Evolutionary conservation across 1,140 invertebrate genomes (phyloP), one percentile per base, ranked within the genome.

Genomic region (Macrobrachium nipponense): DNA sequence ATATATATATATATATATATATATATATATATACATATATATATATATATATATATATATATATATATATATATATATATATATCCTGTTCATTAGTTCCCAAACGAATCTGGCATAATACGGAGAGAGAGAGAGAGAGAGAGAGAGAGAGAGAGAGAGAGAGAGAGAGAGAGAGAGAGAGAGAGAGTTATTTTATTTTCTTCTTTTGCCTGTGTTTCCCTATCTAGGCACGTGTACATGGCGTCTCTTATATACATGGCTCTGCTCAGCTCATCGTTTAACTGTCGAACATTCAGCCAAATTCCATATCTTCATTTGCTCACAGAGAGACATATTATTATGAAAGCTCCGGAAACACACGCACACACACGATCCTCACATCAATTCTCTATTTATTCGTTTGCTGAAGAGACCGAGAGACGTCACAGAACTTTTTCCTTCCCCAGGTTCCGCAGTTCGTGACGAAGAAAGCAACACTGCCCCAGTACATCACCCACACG

Each of bases 401-500:
- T 2, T 76, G 0, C 23, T 36, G 5, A 44, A 11, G 14, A 23
- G 11, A 80, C 20, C 23, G 18, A 14, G 7, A 17, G 27, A n/a
- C 20, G 11, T 36, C 58, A 7, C 60, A 5, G 6, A 17, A 1
- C 20, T 79, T 43, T 2, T 43, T 5, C 12, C 58, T 44, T 0
- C 11, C 20, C 0, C 75, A 89, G 88, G 88, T 89, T 11, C 88
- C 88, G 7, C 88, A 89, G 68, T 89, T 89, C 86, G 88, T 89
- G 80, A 89, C 88, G 15, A 82, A 87, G 78, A 89, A 89, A 75
- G 88, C 88, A 2, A 87, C 86, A 17, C 64, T 89, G 68, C 88
- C 88, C 2, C 88, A 89, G 81, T 89, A 89, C 85, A 86, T 89
- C 83, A 89, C 88, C 61, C 88, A 89, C 82, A 89, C 88, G 15